Evolutionary conservation across 2,888 invertebrate species (phyloP).

Genomic region (Iselma pallidipennis): DNA sequence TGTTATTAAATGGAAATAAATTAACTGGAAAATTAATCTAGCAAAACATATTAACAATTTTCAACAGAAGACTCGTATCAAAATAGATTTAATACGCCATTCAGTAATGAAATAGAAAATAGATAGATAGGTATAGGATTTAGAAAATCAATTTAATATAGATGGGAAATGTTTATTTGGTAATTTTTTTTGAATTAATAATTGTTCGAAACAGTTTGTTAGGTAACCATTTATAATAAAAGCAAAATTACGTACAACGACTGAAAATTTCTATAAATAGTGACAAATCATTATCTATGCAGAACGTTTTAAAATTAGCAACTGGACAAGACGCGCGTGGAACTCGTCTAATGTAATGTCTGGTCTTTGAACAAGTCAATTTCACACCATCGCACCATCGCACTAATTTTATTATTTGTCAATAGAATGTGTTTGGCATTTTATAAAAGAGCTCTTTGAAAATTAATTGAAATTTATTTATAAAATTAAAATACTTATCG

Average conservation of each 20-base stretch:
- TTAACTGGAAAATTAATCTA: not conserved
- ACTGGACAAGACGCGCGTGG: slow-evolving; percentile 39
- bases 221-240: slow-evolving; percentile 33
- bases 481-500: no score
- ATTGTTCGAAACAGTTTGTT: slow-evolving; percentile 27
- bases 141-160: no score
- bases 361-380: slow-evolving; percentile 16
- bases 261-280: slow-evolving; percentile 45
- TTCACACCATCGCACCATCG: slow-evolving; percentile 3
- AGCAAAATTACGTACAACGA: slow-evolving; percentile 32
- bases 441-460: no score
- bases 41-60: not conserved
- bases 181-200: slow-evolving; percentile 10
- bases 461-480: no score
- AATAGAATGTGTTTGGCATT: not conserved
- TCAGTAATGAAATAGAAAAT: no score
- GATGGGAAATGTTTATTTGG: no score
- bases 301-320: slow-evolving; percentile 47
- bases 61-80: not conserved
- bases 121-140: no score
- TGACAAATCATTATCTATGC: slow-evolving; percentile 43
- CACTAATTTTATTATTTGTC: not conserved
- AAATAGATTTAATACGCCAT: not conserved
- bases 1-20: not conserved
- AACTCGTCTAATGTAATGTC: slow-evolving; percentile 42